Percentiles rank a stretch among this genome's conserved stretches.
Evolutionary conservation across 1,140 invertebrate species (phyloP).

Genomic region (Phymastichus coffea): DNA sequence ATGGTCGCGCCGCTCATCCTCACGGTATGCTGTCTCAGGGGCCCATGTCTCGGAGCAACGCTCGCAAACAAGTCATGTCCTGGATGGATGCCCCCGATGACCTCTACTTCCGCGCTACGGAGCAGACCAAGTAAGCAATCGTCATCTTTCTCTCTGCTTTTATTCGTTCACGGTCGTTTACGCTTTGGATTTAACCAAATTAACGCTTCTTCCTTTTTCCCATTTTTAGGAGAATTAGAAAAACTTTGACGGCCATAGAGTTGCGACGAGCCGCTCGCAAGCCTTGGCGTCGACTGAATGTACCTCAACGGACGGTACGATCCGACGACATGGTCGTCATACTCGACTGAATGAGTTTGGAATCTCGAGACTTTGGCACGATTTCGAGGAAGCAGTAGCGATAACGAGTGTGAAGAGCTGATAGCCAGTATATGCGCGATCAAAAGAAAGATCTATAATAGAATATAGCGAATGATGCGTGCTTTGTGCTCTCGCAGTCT

Average conservation of each 20-base stretch:
- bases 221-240: conserved; percentile 75
- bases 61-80: conserved; percentile 88
- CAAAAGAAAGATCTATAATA: not conserved
- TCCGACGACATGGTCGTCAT: conserved; percentile 67
- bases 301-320: conserved; percentile 49
- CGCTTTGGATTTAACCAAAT: not conserved
- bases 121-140: conserved; percentile 79
- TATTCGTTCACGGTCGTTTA: no score
- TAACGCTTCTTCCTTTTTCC: not conserved
- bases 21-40: conserved; percentile 46
- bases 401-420: not conserved
- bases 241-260: conserved; percentile 76
- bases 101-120: conserved; percentile 90
- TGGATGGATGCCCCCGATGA: conserved; percentile 98
- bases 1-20: conserved; percentile 49
- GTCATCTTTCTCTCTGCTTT: not conserved
- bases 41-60: conserved; percentile 62
- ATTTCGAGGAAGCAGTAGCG: not conserved
- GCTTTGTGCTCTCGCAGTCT: no score
- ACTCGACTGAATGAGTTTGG: conserved; percentile 62
- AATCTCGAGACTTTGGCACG: not conserved
- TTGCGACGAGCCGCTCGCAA: conserved; percentile 86
- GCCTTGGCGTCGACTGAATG: conserved; percentile 76
- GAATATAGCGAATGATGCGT: not conserved
- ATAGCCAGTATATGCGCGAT: not conserved